These are phyloP conservation scores for Desoria tigrina DNA, from an alignment of 2,888 invertebrate species.

Conservation along the genomic window DNA sequence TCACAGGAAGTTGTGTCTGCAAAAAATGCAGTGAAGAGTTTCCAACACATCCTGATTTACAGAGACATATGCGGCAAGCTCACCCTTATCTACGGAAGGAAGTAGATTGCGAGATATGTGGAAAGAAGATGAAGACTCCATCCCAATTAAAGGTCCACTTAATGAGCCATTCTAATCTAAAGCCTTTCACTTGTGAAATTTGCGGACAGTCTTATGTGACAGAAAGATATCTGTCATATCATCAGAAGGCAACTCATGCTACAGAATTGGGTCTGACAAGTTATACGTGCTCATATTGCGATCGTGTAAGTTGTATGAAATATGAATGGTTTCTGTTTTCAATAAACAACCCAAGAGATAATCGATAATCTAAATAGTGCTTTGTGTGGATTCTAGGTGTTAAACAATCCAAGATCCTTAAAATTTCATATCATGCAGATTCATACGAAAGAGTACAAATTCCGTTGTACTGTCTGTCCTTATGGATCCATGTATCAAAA, in stretches of 20 bases:
- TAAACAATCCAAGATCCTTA: background rate
- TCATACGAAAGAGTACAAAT: constrained; percentile 3
- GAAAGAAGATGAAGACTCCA: background rate
- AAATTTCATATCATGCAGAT: background rate
- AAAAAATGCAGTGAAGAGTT: no score
- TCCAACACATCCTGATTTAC: no score
- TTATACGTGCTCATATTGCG: constrained; percentile 24
- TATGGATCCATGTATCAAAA: background rate
- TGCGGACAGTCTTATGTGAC: constrained; percentile 22
- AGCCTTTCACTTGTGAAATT: constrained; percentile 20
- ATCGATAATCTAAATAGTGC: no score
- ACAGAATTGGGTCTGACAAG: constrained; percentile 23
- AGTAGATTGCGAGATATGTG: no score
- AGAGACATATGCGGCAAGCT: no score
- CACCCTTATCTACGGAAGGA: no score
- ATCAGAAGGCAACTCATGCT: constrained; percentile 21
- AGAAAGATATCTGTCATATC: constrained; percentile 16
- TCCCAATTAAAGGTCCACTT: background rate
- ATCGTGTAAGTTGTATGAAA: no score
- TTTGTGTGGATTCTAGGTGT: no score
- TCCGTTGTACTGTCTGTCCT: background rate
- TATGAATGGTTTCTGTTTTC: no score
- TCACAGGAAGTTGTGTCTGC: background rate
- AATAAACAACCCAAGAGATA: no score
- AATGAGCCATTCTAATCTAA: constrained; percentile 11